A percentile compares a stretch with the other conserved stretches of the same genome.
Conservation (phyloP, 2,113 vertebrate genomes). For the Lophius piscatorius region DNA sequence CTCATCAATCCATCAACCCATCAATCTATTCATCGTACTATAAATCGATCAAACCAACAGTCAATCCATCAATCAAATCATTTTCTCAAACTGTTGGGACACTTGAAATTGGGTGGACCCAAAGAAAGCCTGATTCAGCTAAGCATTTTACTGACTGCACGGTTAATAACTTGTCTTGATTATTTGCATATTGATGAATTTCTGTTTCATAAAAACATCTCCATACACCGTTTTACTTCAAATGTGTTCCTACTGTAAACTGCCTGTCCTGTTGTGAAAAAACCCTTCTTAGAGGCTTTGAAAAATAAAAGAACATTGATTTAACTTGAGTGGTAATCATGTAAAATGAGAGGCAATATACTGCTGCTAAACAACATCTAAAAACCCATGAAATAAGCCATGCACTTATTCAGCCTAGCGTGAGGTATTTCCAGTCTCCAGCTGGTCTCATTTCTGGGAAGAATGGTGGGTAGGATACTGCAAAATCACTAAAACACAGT, state of each 20-base stretch:
- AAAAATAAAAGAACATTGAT: neutral
- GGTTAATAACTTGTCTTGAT: too few species aligned
- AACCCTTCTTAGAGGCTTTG: neutral
- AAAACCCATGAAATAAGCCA: conserved; percentile 21
- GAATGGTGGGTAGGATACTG: conserved; percentile 42
- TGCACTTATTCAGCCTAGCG: conserved; percentile 22
- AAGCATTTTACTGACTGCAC: too few species aligned
- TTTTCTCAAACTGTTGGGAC: too few species aligned
- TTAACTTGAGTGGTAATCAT: conserved; percentile 1
- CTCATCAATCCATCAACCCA: too few species aligned
- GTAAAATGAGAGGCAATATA: conserved; percentile 16
- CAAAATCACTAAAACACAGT: conserved; percentile 53
- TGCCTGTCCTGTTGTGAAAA: too few species aligned
- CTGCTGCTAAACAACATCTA: conserved; percentile 13
- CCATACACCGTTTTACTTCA: neutral
- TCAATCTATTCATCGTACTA: too few species aligned
- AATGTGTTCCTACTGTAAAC: neutral
- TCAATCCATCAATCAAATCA: too few species aligned
- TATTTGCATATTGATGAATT: too few species aligned
- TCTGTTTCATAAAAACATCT: neutral
- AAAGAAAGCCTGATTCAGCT: too few species aligned
- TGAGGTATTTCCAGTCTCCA: conserved; percentile 54
- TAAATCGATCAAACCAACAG: too few species aligned
- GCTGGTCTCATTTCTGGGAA: conserved; percentile 74
- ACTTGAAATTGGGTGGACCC: too few species aligned